Percentiles rank a stretch among this genome's conserved stretches.
Conservation (phyloP, 1,140 invertebrate species). For the Lutraria rhynchaena region DNA sequence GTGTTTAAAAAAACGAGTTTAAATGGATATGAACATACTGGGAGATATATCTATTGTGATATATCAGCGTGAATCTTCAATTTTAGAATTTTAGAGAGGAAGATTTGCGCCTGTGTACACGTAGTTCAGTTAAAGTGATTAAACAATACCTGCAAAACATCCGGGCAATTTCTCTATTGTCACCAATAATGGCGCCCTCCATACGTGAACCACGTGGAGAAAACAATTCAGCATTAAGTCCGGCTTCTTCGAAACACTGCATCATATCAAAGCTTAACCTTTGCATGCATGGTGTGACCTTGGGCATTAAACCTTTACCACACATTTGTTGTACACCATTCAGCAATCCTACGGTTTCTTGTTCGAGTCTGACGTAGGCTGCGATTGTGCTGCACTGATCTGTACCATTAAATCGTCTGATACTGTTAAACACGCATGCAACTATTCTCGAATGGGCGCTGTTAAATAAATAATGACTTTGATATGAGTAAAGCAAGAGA, state of each 20-base stretch:
- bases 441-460: slow-evolving; percentile 4
- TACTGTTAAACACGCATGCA: slow-evolving; percentile 30
- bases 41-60: no score
- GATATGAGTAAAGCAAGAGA: no score
- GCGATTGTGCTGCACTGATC: slow-evolving; percentile 34
- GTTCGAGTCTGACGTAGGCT: slow-evolving; percentile 33
- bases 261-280: slow-evolving; percentile 48
- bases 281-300: slow-evolving; percentile 42
- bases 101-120: no score
- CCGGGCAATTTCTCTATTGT: slow-evolving; percentile 50
- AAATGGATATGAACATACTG: no score
- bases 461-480: no score
- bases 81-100: no score
- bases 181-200: slow-evolving; percentile 52
- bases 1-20: no score
- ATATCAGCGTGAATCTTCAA: no score
- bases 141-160: slow-evolving; percentile 57
- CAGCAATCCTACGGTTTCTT: slow-evolving; percentile 45
- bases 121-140: no score
- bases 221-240: slow-evolving; percentile 42
- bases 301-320: slow-evolving; percentile 50
- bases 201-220: slow-evolving; percentile 36
- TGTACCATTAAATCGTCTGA: slow-evolving; percentile 36
- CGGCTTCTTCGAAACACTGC: slow-evolving; percentile 45
- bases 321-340: slow-evolving; percentile 52